Conservation (phyloP, 2,888 invertebrate genomes). For the Unio pictorum region DNA sequence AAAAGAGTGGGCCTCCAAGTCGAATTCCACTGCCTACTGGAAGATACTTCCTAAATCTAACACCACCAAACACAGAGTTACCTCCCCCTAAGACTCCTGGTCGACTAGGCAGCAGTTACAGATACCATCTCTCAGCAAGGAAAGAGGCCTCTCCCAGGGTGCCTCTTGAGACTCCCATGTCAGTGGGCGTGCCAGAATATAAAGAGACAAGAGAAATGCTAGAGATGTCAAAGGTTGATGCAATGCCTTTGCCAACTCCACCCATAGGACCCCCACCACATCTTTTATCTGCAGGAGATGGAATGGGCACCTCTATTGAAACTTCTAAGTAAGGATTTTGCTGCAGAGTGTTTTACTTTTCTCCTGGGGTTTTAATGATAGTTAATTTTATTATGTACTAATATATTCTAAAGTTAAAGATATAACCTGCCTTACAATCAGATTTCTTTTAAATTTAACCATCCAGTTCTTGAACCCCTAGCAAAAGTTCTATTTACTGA, state of each 20-base stretch:
- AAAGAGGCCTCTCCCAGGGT: no score
- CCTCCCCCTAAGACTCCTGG: constrained; percentile 24
- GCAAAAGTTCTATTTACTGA: no score
- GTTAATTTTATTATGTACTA: no score
- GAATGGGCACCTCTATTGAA: neutral
- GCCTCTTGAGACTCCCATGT: constrained; percentile 20
- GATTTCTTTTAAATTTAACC: no score
- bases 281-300: neutral
- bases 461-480: no score
- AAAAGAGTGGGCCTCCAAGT: constrained; percentile 46
- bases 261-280: constrained; percentile 3
- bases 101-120: constrained; percentile 6
- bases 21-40: constrained; percentile 57
- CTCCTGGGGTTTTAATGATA: no score
- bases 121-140: no score
- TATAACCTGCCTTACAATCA: no score
- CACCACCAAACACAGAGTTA: constrained; percentile 27
- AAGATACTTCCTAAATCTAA: constrained; percentile 46
- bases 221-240: constrained; percentile 29
- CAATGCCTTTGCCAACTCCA: constrained; percentile 14
- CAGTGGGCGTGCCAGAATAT: constrained; percentile 13
- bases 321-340: neutral
- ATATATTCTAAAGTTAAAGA: no score
- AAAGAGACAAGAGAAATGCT: constrained; percentile 22
- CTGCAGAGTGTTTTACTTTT: neutral